Conservation (phyloP, 2,113 vertebrate genomes). For the Epinephelus fuscoguttatus region DNA sequence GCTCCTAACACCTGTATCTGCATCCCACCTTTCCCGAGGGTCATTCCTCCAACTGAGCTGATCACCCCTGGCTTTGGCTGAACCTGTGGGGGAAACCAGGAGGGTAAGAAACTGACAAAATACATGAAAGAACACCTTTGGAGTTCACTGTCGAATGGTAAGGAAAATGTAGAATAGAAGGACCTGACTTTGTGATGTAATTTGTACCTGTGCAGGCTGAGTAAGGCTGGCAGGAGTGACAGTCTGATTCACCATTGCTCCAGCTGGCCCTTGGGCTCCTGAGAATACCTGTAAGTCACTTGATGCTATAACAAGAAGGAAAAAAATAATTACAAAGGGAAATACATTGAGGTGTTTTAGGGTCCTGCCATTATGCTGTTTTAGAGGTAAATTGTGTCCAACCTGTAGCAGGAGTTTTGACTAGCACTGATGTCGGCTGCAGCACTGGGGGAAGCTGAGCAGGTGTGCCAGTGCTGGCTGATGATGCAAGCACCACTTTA, state of each 20-base stretch:
- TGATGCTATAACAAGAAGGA: slow-evolving; percentile 70
- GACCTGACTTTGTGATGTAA: neutral
- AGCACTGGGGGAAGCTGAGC: slow-evolving; percentile 80
- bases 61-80: slow-evolving; percentile 88
- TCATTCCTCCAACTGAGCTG: slow-evolving; percentile 83
- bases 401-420: slow-evolving; percentile 85
- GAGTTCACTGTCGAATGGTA: neutral
- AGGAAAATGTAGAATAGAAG: too few relatives aligned
- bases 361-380: neutral
- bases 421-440: slow-evolving; percentile 85
- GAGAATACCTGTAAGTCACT: slow-evolving; percentile 89
- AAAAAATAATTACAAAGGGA: slow-evolving; percentile 11
- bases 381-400: neutral
- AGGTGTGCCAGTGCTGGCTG: slow-evolving; percentile 52
- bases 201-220: slow-evolving; percentile 85
- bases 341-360: neutral
- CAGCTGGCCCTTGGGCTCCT: slow-evolving; percentile 79
- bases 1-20: slow-evolving; percentile 85
- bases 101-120: neutral
- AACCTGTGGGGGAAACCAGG: slow-evolving; percentile 34
- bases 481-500: slow-evolving; percentile 73
- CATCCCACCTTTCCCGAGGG: slow-evolving; percentile 80
- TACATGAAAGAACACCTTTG: neutral
- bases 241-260: slow-evolving; percentile 83
- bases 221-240: slow-evolving; percentile 80